phyloP scores from a whole-genome alignment of 2,113 vertebrate species.

The Emydocephalus ijimae region DNA sequence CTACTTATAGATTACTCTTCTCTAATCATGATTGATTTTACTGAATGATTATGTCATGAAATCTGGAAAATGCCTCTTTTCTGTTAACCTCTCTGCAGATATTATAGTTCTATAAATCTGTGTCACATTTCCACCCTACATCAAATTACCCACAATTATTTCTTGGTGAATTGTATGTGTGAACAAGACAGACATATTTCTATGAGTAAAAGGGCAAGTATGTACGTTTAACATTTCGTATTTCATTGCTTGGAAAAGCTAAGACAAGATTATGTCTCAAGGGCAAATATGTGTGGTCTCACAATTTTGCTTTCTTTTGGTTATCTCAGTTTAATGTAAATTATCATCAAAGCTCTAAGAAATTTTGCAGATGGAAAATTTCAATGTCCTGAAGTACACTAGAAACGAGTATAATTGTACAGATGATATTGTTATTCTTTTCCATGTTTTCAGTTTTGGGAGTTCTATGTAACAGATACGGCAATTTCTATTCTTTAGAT shows the following conservation, averaged over 20 bases:
- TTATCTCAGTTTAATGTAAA: background rate
- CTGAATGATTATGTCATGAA: background rate
- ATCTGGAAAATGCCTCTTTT: background rate
- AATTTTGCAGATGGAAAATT: slow-evolving; percentile 1
- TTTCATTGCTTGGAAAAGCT: background rate
- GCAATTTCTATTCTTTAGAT: background rate
- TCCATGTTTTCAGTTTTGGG: background rate
- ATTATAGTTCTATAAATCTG: background rate
- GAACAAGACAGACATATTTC: background rate
- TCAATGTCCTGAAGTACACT: background rate
- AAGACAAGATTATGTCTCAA: background rate
- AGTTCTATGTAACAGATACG: background rate
- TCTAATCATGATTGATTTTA: background rate
- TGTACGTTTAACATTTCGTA: background rate
- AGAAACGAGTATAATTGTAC: background rate
- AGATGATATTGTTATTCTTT: background rate
- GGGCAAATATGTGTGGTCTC: background rate
- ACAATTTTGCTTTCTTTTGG: background rate
- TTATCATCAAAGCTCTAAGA: slow-evolving; percentile 1
- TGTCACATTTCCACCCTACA: background rate
- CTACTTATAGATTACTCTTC: background rate
- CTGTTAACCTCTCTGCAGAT: background rate
- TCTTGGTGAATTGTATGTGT: background rate
- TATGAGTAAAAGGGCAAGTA: background rate
- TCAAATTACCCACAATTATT: background rate